Percentiles rank a stretch among this genome's conserved stretches.
Evolutionary conservation across 2,888 invertebrate genomes (phyloP).

Genomic region (Morinoia aosen): DNA sequence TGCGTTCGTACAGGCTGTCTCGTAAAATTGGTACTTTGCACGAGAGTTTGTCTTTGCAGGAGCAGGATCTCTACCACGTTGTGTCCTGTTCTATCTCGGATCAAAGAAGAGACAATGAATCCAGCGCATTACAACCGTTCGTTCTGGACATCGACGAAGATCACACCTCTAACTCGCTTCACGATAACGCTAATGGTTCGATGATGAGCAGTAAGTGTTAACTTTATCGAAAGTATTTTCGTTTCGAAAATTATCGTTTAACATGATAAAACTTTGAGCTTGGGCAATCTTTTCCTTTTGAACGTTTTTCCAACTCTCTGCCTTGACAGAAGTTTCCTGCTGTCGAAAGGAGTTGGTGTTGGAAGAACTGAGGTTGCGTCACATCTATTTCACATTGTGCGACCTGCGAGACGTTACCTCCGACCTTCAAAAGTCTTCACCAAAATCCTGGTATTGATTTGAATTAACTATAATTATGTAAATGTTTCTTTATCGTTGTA

Average conservation of each 20-base stretch:
- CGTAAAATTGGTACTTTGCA: constrained; percentile 29
- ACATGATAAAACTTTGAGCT: not conserved
- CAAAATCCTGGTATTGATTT: not conserved
- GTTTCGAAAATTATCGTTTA: not conserved
- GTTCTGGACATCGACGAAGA: not conserved
- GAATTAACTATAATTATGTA: not conserved
- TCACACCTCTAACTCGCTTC: not conserved
- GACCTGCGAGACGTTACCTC: constrained; percentile 28
- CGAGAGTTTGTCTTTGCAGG: not conserved
- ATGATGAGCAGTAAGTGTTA: not conserved
- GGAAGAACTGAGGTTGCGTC: constrained; percentile 8
- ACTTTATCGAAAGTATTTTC: not conserved
- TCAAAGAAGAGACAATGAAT: not conserved
- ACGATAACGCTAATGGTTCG: not conserved
- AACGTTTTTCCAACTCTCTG: not conserved
- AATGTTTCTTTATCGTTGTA: too few species aligned
- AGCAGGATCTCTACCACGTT: constrained; percentile 5
- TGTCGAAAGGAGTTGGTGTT: not conserved
- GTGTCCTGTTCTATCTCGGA: not conserved
- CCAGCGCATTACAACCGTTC: not conserved
- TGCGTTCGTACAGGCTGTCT: not conserved
- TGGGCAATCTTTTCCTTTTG: not conserved
- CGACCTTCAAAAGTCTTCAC: not conserved
- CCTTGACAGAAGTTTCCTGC: not conserved
- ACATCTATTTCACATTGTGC: not conserved